Base-by-base conservation (phyloP, 2,888 invertebrate species). In the Trachelus tabidus region DNA sequence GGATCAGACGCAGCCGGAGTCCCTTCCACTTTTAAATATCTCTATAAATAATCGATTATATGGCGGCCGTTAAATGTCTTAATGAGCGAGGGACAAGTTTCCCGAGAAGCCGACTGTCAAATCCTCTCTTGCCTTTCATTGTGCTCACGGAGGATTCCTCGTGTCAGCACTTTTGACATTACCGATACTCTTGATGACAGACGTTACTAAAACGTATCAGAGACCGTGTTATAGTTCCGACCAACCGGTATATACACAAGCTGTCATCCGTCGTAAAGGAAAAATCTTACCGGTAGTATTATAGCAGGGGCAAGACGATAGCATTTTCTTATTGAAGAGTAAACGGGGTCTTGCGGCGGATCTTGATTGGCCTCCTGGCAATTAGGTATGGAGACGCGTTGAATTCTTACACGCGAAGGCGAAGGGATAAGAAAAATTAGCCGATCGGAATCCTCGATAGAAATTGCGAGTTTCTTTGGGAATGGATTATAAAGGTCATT, bases 31-130 rank as follows among this genome's bases (percentile, higher is more conserved):
- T 83, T 83, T 85, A 83, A 86, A 84, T 83, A 85, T 88, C 87
- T 85, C 89, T 84, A 89, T 90, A 90, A 90, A 90, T 90, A 90
- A 89, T 89, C 89, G 87, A 89, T 89, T 90, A 89, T 90, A 90
- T 86, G 88, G 87, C 79, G 79, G 81, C 80, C 83, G 85, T 89
- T 87, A 87, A 87, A 86, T 83, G 87, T 85, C 87, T 89, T 89
- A 90, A 90, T 89, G 89, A 90, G 87, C 85, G 81, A 83, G 83
- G 79, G 81, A 79, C 81, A 76, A 79, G 77, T 86, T 86, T 83
- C 83, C 81, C 81, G 85, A 78, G 80, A 83, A 85, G 83, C 81
- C 83, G 81, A 88, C 86, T 84, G 79, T 12, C 31, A 34, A 73
- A 23, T 68, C 37, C 9, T 33, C 73, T 9, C 37, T 35, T 31